Base-by-base conservation (phyloP, 2,888 invertebrate species). In the Protonemura montana region DNA sequence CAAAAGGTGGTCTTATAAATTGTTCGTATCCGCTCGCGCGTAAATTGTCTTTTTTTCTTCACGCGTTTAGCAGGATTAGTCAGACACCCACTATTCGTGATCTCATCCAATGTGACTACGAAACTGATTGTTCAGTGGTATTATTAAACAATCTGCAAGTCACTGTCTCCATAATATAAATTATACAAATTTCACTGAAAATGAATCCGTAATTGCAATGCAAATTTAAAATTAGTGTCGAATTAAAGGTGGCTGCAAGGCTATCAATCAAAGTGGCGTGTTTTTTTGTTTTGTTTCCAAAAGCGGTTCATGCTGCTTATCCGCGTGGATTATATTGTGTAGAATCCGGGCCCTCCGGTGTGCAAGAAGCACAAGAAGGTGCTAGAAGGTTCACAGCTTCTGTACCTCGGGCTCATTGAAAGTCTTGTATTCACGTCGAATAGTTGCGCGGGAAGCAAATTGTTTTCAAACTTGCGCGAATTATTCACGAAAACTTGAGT, bases 401-500 rank as follows among this genome's bases (percentile, higher is more conserved):
- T 25, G 26, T 28, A 27, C 59, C 7, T 16, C 28, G 78, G 27
- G 25, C 28, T 78, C 78, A 27, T 59, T 28, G 28, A 78, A 78
- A 78, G 78, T 78, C 78, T 78, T 78, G 78, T 78, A 21, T 78
- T n/a, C 26, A 28, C 26, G 26, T 10, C 6, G 28, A 78, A 78
- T 78, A 25, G 78, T 78, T 78, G 27, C 78, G 28, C 27, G 26
- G 25, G 82, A 41, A 83, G 41, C 42, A 83, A 41, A 83, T 83
- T 83, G 82, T 83, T 83, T 83, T 42, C 41, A 41, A 83, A 83
- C 35, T 83, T 26, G 41, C 35, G 25, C 41, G 42, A 83, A 83
- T 83, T 83, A 83, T 83, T 35, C 82, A 83, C 30, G 82, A 83
- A 42, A 30, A 83, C 82, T 83, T 26, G 82, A 42, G 42, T 41